Base-by-base conservation (phyloP, 2,797 vertebrate species). In the Gobionotothen gibberifrons region DNA sequence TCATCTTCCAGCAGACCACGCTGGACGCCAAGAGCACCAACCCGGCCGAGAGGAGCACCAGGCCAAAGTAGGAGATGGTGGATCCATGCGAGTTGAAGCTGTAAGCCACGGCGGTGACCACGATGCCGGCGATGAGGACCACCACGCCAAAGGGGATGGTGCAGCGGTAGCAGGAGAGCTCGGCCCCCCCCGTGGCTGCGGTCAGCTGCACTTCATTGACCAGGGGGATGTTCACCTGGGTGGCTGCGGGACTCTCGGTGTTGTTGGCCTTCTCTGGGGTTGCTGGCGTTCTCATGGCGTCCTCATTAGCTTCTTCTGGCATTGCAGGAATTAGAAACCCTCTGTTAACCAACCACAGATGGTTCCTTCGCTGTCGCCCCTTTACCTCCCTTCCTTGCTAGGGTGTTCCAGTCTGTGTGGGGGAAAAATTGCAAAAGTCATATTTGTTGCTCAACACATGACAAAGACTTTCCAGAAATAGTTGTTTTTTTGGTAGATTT, bases 21-120 rank as follows among this genome's bases (percentile, higher is more conserved):
- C 98, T 99, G 82, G 95, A 95, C 2, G 93, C 96, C 29, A 98
- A 67, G 66, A 99, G 91, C 65, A 96, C 85, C 14, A 99, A 92
- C 46, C 97, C 98, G 0, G 92, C 94, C 0, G 95, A 96, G 32
- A 99, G 93, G 26, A 99, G 94, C 74, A 97, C 95, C 90, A 99
- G 91, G 40, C 98, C 98, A 0, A 99, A 93, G 81, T 97, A 96
- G 0, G 97, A 98, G 93, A 99, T 99, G 92, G 97, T 96, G 59
- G 98, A 99, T 3, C 98, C 98, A 0, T 99, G 98, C 0, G 97
- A 97, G 85, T 99, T 98, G 93, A 99, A 98, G 93, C 95, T 97
- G 91, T 99, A 99, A 0, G 98, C 98, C 76, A 99, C 97, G 0
- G 95, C 95, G 0, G 98, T 99, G 79, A 98, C 98, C 83, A 98